phyloP scores from a whole-genome alignment of 2,888 invertebrate genomes.

The Bursaphelenchus okinawaensis region DNA sequence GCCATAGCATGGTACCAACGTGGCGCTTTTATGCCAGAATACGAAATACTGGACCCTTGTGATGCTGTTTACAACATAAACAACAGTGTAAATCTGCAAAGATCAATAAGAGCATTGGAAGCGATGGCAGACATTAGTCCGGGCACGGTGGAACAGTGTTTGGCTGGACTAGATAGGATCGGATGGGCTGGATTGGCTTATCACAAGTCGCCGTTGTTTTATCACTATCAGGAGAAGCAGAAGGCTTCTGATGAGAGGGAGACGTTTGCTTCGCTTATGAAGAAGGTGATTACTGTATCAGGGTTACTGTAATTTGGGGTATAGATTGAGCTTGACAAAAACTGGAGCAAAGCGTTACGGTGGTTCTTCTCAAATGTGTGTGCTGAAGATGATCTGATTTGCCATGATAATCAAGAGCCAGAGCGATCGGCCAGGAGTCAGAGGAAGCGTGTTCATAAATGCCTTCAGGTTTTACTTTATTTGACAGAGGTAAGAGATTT shows the following conservation, averaged over 20 bases:
- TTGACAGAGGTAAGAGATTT: not conserved
- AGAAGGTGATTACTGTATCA: not conserved
- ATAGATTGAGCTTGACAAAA: slow-evolving; percentile 32
- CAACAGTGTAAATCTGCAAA: not conserved
- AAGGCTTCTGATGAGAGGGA: not conserved
- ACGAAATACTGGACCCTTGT: not conserved
- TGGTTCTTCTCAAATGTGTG: slow-evolving; percentile 44
- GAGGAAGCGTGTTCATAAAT: not conserved
- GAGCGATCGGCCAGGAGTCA: not conserved
- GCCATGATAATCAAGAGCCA: slow-evolving; percentile 14
- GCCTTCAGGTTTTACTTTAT: not conserved
- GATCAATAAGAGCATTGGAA: slow-evolving; percentile 3
- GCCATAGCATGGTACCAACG: not conserved
- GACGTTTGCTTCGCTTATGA: not conserved
- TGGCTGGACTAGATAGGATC: not conserved
- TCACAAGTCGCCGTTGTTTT: not conserved
- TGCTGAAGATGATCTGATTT: slow-evolving; percentile 40
- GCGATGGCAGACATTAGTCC: not conserved
- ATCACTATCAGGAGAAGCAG: not conserved
- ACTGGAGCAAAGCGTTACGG: slow-evolving; percentile 41
- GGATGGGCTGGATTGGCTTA: not conserved
- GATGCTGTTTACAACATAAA: slow-evolving; percentile 10
- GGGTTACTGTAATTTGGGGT: not conserved
- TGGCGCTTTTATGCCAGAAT: not conserved
- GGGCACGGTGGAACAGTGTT: not conserved